Conservation (phyloP, 2,113 vertebrate species). For the Microcebus lehilahytsara region DNA sequence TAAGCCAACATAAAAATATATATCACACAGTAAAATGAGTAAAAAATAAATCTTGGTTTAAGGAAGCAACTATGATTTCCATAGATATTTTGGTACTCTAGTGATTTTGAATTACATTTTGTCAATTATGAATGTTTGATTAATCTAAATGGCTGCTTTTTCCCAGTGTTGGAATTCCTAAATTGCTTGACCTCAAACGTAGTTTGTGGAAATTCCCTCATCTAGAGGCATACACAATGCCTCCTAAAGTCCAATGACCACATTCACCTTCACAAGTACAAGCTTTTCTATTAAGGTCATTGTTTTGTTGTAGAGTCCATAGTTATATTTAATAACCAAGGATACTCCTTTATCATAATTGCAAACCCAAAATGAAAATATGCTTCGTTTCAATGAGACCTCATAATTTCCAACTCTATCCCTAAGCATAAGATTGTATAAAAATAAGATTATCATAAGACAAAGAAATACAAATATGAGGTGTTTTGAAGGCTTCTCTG, state of each 20-base stretch:
- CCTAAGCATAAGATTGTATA: background rate
- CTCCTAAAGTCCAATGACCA: background rate
- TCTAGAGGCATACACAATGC: background rate
- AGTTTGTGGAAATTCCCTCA: background rate
- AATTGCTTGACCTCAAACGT: background rate
- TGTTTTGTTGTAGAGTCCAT: background rate
- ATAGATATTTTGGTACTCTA: background rate
- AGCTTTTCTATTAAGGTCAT: background rate
- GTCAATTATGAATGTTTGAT: background rate
- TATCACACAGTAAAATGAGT: background rate
- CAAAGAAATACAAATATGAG: background rate
- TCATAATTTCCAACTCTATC: background rate
- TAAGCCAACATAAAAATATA: background rate
- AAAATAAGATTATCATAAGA: background rate
- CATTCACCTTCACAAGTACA: background rate
- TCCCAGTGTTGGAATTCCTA: background rate
- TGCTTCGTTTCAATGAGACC: background rate
- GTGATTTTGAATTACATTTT: background rate
- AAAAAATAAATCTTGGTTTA: constrained; percentile 5
- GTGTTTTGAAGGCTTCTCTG: background rate
- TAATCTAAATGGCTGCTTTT: background rate
- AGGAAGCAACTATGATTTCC: background rate
- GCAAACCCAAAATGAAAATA: background rate
- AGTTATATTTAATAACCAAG: constrained; percentile 6
- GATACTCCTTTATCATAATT: background rate